Conservation (phyloP, 1,140 invertebrate species). For the Metopolophium dirhodum region DNA sequence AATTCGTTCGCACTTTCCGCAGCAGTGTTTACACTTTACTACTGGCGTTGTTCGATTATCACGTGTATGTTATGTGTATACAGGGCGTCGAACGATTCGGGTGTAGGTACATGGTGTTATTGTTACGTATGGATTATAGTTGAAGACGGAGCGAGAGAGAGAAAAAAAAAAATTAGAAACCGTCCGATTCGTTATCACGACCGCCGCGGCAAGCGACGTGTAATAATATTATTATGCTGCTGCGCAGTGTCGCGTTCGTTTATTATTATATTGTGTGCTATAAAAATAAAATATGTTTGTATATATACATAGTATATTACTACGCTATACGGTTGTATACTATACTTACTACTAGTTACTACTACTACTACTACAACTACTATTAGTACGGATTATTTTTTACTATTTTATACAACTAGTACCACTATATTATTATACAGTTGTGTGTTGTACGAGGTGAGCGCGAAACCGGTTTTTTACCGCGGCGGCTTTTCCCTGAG, state of each 20-base stretch:
- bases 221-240: neutral
- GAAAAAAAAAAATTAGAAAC: neutral
- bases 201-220: neutral
- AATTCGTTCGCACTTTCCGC: slow-evolving; percentile 6
- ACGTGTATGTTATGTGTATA: neutral
- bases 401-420: neutral
- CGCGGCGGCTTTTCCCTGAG: neutral
- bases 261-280: neutral
- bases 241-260: neutral
- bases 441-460: neutral
- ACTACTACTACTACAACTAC: neutral
- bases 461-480: too few relatives aligned
- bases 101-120: neutral
- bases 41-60: neutral
- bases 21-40: neutral
- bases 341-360: neutral
- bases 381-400: too few relatives aligned
- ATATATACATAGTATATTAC: neutral
- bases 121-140: neutral
- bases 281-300: neutral
- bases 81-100: neutral
- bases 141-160: neutral
- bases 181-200: neutral
- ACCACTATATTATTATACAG: neutral
- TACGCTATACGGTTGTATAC: neutral